Evolutionary conservation across 35 echinoderm and acorn worm genomes (phyloP).

Genomic region (Amphiura filiformis): DNA sequence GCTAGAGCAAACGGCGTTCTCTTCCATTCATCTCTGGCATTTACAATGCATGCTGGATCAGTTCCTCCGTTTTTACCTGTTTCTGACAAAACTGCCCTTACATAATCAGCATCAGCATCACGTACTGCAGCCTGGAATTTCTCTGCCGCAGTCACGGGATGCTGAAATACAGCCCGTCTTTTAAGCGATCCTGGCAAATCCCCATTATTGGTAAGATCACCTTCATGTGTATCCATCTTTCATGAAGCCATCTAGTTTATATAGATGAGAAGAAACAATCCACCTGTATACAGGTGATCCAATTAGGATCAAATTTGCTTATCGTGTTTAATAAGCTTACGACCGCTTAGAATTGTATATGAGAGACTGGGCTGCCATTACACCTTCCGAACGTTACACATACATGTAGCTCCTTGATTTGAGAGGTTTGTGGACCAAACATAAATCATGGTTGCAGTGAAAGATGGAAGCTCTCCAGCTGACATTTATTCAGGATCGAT

Average conservation of each 20-base stretch:
- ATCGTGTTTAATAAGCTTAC: no score
- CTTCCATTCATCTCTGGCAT: not conserved
- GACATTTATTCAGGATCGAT: no score
- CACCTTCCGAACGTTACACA: no score
- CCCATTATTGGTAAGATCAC: not conserved
- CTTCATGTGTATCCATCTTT: not conserved
- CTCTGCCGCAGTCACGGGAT: not conserved
- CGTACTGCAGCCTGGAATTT: not conserved
- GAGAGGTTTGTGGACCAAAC: no score
- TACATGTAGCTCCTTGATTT: no score
- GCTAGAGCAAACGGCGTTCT: not conserved
- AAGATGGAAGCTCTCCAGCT: no score
- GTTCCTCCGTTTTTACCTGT: not conserved
- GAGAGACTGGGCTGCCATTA: no score
- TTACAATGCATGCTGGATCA: not conserved
- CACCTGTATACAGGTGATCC: no score
- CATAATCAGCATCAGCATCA: not conserved
- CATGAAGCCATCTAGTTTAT: not conserved
- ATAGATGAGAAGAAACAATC: no score
- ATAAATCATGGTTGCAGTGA: no score
- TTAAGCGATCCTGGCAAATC: not conserved
- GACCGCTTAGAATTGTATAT: no score
- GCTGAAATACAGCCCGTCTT: not conserved
- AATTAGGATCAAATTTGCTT: no score
- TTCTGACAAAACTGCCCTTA: not conserved